These are phyloP conservation scores for Brachionus koreanus DNA, from an alignment of 1,140 invertebrate genomes.

Conservation along the genomic window DNA sequence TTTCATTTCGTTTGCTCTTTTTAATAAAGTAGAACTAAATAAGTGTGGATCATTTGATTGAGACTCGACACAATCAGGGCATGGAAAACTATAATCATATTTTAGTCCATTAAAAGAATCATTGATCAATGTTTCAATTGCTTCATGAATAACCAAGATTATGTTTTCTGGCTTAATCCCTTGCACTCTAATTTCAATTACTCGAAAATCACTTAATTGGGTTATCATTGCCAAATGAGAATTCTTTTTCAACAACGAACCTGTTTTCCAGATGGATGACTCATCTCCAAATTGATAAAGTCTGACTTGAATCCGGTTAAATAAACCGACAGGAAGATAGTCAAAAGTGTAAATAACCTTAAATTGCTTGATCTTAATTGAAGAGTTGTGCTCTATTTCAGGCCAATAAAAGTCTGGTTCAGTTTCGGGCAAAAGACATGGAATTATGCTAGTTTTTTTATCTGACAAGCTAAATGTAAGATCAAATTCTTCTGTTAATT, in stretches of 20 bases:
- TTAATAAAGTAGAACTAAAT: conserved; percentile 52
- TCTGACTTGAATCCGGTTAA: conserved; percentile 57
- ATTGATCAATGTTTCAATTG: conserved; percentile 53
- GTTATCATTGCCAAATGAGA: conserved; percentile 50
- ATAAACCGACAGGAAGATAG: conserved; percentile 55
- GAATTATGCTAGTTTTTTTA: conserved; percentile 52
- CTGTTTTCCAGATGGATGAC: conserved; percentile 55
- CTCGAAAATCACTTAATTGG: conserved; percentile 48
- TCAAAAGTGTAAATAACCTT: conserved; percentile 46
- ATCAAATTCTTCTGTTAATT: conserved; percentile 57
- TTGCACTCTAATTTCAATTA: conserved; percentile 52
- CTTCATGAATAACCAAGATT: conserved; percentile 55
- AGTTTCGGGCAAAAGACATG: conserved; percentile 52
- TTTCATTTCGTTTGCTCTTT: conserved; percentile 51
- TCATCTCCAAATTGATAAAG: conserved; percentile 55
- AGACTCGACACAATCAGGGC: conserved; percentile 52
- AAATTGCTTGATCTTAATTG: background rate
- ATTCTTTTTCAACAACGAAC: conserved; percentile 54
- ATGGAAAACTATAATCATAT: conserved; percentile 54
- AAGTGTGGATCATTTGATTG: background rate
- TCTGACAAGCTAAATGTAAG: conserved; percentile 50
- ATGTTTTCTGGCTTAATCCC: conserved; percentile 55
- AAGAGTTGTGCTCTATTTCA: background rate
- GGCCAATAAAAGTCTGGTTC: conserved; percentile 47
- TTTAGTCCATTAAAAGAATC: conserved; percentile 53